Base-by-base conservation (phyloP, 2,797 vertebrate species). In the Coendou prehensilis region DNA sequence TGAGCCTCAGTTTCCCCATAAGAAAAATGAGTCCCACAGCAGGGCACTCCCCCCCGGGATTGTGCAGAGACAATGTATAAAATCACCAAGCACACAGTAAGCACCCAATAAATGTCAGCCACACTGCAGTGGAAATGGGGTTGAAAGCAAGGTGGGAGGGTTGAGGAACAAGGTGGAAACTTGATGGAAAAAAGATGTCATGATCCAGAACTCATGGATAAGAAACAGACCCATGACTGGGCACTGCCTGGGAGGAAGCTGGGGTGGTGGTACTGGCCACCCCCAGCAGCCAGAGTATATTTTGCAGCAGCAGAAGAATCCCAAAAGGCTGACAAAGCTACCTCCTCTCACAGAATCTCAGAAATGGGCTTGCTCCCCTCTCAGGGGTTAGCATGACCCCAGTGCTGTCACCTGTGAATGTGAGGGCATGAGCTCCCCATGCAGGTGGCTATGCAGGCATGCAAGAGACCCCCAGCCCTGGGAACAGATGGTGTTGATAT, bases 401-500 rank as follows among this genome's bases (percentile, higher is more conserved):
- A 78, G 86, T 95, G 87, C 63, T 97, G 93, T 93, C 95, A 93
- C 57, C 97, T 85, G 71, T 76, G 23, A 37, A 71, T 33, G 37
- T 93, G 94, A 69, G 15, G 59, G 26, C 9, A 18, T 5, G 11
- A 1, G 17, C 4, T 10, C 52, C 67, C 63, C 0, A 0, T 20
- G 59, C 80, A 17, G 56, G 37, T 20, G 41, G 50, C 57, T 83
- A 67, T 17, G 33, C 94, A 89, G 96, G 82, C 92, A 57, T 37
- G 1, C 37, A 75, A 94, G 87, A n/a, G 93, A 80, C 88, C 87
- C 83, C 50, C 56, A 33, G 9, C 90, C 85, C 81, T 63, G n/a
- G 92, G 80, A 95, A 95, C 84, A 67, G 75, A 91, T 22, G 83
- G 80, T n/a, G 83, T 96, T 97, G 97, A 92, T 96, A 94, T 91